These are phyloP conservation scores for Corynorhinus townsendii DNA, from an alignment of 2,113 vertebrate species.

Conservation along the genomic window DNA sequence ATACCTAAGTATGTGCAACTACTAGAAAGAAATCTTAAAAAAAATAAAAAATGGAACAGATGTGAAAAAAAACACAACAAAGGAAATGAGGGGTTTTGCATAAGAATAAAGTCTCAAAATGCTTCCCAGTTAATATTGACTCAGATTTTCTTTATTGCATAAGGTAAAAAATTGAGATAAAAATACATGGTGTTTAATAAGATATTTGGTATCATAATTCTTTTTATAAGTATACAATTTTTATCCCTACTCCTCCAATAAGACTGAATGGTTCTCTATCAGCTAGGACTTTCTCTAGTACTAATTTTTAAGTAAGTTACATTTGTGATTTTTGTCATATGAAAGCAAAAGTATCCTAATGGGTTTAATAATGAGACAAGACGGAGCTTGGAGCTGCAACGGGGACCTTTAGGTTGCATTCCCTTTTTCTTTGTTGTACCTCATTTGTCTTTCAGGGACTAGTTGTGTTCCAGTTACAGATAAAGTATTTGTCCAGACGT, in stretches of 20 bases:
- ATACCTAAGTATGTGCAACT: background rate
- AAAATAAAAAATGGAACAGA: slow-evolving; percentile 10
- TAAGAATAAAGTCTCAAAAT: background rate
- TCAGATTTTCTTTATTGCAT: background rate
- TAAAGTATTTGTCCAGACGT: background rate
- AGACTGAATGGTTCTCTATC: background rate
- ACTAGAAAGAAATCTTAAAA: background rate
- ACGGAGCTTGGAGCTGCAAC: background rate
- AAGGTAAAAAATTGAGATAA: background rate
- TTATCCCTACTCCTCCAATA: background rate
- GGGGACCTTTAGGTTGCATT: background rate
- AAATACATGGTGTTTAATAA: background rate
- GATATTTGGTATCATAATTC: background rate
- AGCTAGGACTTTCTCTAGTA: background rate
- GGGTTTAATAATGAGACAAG: background rate
- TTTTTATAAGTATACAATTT: background rate
- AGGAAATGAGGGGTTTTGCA: background rate
- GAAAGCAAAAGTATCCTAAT: background rate
- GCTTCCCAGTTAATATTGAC: background rate
- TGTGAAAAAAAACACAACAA: background rate
- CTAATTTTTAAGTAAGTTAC: background rate
- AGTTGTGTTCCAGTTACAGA: background rate
- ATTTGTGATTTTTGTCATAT: background rate
- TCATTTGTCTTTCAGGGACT: background rate
- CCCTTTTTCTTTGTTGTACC: background rate